Evolutionary conservation across 2,113 vertebrate species (phyloP).

Genomic region (Sciurus niger): DNA sequence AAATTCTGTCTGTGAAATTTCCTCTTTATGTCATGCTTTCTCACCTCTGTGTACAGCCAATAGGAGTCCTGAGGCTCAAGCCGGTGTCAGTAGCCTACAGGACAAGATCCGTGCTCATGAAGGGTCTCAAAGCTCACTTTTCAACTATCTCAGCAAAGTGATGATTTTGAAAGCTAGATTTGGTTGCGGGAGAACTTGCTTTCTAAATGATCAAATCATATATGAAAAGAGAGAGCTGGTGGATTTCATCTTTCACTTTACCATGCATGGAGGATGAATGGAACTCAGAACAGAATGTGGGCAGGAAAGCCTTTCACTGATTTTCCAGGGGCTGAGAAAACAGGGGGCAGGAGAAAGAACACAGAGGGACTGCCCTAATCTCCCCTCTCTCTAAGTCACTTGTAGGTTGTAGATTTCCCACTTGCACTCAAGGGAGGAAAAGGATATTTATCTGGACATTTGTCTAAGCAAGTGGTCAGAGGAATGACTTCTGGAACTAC

Average conservation of each 20-base stretch:
- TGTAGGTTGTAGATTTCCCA: background rate
- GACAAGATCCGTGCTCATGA: fast-evolving
- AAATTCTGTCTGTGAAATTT: background rate
- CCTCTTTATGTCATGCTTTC: background rate
- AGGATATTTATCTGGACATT: background rate
- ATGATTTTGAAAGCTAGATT: background rate
- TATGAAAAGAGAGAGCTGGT: background rate
- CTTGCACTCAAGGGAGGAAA: no score
- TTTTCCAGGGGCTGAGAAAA: background rate
- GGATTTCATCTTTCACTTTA: background rate
- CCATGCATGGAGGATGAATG: background rate
- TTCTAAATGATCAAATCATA: background rate
- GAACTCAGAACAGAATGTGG: background rate
- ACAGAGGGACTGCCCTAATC: no score
- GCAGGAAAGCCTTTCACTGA: background rate
- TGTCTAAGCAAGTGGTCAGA: background rate
- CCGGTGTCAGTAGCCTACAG: background rate
- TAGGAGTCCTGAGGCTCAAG: background rate
- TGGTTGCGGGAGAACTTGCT: background rate
- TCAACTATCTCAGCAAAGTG: background rate
- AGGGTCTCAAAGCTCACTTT: background rate
- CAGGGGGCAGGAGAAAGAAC: background rate
- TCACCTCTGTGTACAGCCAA: background rate
- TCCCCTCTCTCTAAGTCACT: no score
- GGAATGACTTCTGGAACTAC: background rate